Percentiles rank a stretch among this genome's conserved stretches.
phyloP scores from a whole-genome alignment of 2,797 vertebrate genomes.

The Artibeus lituratus region DNA sequence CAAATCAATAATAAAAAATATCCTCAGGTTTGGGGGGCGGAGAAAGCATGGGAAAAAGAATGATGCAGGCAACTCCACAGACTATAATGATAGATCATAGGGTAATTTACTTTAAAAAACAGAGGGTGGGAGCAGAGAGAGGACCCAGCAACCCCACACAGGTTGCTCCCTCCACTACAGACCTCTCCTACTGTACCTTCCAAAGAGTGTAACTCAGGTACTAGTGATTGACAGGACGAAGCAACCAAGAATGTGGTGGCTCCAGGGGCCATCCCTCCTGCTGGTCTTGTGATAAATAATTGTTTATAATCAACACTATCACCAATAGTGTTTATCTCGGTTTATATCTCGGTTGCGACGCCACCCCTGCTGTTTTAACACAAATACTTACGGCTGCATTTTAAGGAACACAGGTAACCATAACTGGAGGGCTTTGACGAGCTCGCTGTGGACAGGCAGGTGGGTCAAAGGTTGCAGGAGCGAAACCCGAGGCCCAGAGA shows the following conservation, averaged over 20 bases:
- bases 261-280: background rate
- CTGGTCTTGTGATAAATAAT: background rate
- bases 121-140: background rate
- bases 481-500: background rate
- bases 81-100: background rate
- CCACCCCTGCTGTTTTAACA: background rate
- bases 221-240: background rate
- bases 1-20: no score
- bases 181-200: no score
- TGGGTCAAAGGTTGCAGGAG: background rate
- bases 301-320: background rate
- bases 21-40: no score
- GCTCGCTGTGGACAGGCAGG: background rate
- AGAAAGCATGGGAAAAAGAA: no score
- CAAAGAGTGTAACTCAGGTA: no score
- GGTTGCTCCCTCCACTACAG: no score
- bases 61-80: background rate
- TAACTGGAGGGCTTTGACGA: background rate
- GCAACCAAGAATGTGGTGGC: background rate
- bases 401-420: background rate
- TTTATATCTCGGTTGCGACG: background rate
- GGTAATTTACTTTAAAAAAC: no score
- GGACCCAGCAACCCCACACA: no score
- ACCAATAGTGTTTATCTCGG: background rate
- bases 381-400: no score